These are phyloP conservation scores for Chondrosia reniformis DNA, from an alignment of 37 sponge, comb jelly and placozoan species.

Conservation along the genomic window DNA sequence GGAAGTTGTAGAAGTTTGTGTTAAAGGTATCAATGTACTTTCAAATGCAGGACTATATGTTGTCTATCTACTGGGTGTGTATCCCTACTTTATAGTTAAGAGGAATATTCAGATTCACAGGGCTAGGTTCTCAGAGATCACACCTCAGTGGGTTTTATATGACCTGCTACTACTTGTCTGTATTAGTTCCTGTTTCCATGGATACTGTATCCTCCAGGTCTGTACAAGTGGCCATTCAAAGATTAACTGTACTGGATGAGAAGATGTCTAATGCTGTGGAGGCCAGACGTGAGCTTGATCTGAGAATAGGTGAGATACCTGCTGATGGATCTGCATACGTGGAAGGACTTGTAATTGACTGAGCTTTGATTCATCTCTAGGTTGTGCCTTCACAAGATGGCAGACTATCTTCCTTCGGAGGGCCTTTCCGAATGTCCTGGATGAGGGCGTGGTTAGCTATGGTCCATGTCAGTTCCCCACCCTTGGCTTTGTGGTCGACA, in stretches of 20 bases:
- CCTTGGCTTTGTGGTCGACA: slow-evolving; percentile 99
- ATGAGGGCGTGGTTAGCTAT: slow-evolving; percentile 88
- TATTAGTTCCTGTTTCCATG: background rate
- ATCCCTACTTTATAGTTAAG: slow-evolving; percentile 65
- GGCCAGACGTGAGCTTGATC: slow-evolving; percentile 86
- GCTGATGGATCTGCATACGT: background rate
- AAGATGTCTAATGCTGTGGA: slow-evolving; percentile 82
- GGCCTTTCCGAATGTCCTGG: slow-evolving; percentile 71
- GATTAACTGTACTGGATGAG: slow-evolving; percentile 55
- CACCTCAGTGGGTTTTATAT: slow-evolving; percentile 60
- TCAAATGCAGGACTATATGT: background rate
- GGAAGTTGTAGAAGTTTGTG: slow-evolving; percentile 88
- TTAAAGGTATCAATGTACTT: slow-evolving; percentile 34
- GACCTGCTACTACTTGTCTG: background rate
- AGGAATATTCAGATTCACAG: slow-evolving; percentile 74
- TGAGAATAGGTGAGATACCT: slow-evolving; percentile 76
- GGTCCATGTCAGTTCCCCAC: slow-evolving; percentile 99
- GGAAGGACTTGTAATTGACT: background rate
- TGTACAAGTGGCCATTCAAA: slow-evolving; percentile 70
- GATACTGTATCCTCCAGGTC: slow-evolving; percentile 45
- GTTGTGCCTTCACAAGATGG: slow-evolving; percentile 96
- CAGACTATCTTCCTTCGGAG: slow-evolving; percentile 81
- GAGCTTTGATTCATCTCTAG: slow-evolving; percentile 21
- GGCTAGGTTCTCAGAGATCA: slow-evolving; percentile 95
- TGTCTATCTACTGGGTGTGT: too few species aligned